Evolutionary conservation across 2,888 invertebrate species (phyloP), one percentile per base, ranked within the genome.

Genomic region (Hemaris fuciformis): DNA sequence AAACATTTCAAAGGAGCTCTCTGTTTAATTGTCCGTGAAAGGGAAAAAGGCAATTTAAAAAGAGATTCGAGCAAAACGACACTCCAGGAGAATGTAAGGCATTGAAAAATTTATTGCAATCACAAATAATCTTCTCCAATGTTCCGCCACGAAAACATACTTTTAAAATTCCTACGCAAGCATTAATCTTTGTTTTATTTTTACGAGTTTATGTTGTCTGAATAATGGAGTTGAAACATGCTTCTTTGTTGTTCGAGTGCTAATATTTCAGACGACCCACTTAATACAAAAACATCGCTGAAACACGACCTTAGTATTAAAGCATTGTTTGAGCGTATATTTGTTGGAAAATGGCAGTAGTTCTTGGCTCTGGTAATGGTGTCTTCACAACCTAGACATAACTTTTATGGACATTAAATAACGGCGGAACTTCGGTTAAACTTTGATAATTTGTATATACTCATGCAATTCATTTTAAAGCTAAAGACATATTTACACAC

Each of bases 61-160:
- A 68, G 71, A 70, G 74, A 75, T 79, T 72, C 67, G 62, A 63
- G 65, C 42, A 68, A 62, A 67, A 69, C 66, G 69, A 60, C 68
- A 65, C 61, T 69, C 65, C 64, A 71, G 67, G 71, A 69, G 69
- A 65, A 69, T 63, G 67, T 69, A 73, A 73, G 76, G 76, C 81
- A 79, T 78, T 72, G 75, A 78, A 75, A 78, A 81, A 85, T 85
- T 85, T 85, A 85, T 84, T 73, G 80, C 80, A 63, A 76, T 80
- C 77, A 72, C 81, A 82, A 85, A 85, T 80, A 83, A 84, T 82
- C 76, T 79, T 72, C 70, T 67, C 67, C 74, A 68, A 66, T 73
- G 72, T 73, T 74, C 65, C 63, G 64, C 63, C 64, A 63, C 67
- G 68, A 66, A 74, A 70, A 75, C 73, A 73, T 78, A 78, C 64